These are phyloP conservation scores for Numenius arquata DNA, from an alignment of 2,113 vertebrate genomes.

Conservation along the genomic window DNA sequence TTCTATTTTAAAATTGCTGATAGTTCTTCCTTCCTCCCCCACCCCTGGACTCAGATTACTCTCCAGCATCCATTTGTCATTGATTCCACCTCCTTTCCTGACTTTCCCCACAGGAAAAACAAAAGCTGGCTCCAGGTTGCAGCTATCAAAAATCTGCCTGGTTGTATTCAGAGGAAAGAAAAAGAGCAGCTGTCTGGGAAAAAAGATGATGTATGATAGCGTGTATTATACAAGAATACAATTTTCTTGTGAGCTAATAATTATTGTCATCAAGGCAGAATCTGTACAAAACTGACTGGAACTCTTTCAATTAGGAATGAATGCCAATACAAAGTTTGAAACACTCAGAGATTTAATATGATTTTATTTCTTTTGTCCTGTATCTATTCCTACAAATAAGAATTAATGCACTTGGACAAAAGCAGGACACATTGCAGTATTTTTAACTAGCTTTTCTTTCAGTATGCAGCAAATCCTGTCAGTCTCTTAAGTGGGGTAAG, in stretches of 20 bases:
- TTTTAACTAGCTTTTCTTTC: conserved; percentile 1
- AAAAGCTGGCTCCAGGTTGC: neutral
- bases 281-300: conserved; percentile 31
- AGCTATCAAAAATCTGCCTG: conserved; percentile 2
- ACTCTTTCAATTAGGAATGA: conserved; percentile 22
- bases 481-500: neutral
- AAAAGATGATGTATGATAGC: neutral
- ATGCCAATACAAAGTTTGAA: conserved; percentile 22
- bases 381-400: neutral
- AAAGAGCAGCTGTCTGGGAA: conserved; percentile 26
- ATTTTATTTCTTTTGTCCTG: conserved; percentile 18
- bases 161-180: conserved; percentile 10
- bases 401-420: conserved; percentile 12
- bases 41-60: neutral
- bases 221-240: conserved; percentile 7
- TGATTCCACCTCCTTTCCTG: conserved; percentile 17
- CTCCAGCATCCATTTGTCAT: conserved; percentile 29
- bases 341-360: neutral
- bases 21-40: conserved; percentile 21
- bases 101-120: conserved; percentile 5
- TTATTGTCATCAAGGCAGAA: conserved; percentile 36
- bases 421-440: neutral
- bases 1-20: conserved; percentile 12
- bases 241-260: conserved; percentile 14
- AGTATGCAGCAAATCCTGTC: neutral